Conservation (phyloP, 2,797 vertebrate genomes). For the Mus caroli region DNA sequence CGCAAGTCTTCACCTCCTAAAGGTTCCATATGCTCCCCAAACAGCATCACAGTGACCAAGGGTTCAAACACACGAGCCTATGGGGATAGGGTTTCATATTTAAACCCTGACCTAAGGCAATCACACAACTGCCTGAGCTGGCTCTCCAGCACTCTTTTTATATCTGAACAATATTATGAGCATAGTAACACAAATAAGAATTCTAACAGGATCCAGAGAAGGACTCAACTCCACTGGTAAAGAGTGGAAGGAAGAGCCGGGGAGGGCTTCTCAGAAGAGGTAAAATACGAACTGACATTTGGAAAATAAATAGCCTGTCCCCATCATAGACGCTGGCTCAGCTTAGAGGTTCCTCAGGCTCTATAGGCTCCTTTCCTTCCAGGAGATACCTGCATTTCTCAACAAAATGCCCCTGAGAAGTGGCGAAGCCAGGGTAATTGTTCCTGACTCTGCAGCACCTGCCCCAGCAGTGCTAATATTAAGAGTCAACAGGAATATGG, state of each 20-base stretch:
- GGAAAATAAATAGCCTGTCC: not conserved
- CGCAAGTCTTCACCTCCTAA: not conserved
- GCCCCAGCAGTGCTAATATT: not conserved
- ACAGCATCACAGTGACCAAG: not conserved
- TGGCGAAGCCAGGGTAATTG: not conserved
- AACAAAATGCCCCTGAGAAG: not conserved
- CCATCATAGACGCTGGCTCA: not conserved
- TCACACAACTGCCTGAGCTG: not conserved
- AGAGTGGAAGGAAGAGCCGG: not conserved
- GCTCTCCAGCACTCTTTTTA: not conserved
- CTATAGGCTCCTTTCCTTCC: not conserved
- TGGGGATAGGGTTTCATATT: not conserved
- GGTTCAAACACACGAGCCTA: not conserved
- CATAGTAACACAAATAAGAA: not conserved
- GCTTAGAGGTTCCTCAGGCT: rapidly evolving
- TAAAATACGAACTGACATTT: not conserved
- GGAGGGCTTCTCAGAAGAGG: slow-evolving; percentile 31
- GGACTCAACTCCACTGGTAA: not conserved
- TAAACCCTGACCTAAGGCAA: not conserved
- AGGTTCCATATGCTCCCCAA: not conserved
- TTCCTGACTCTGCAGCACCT: not conserved
- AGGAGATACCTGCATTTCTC: not conserved
- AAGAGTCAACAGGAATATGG: not conserved
- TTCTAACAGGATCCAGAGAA: not conserved
- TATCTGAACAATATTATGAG: not conserved